Evolutionary conservation across 2,888 invertebrate species (phyloP).

Genomic region (Athalia circularis): DNA sequence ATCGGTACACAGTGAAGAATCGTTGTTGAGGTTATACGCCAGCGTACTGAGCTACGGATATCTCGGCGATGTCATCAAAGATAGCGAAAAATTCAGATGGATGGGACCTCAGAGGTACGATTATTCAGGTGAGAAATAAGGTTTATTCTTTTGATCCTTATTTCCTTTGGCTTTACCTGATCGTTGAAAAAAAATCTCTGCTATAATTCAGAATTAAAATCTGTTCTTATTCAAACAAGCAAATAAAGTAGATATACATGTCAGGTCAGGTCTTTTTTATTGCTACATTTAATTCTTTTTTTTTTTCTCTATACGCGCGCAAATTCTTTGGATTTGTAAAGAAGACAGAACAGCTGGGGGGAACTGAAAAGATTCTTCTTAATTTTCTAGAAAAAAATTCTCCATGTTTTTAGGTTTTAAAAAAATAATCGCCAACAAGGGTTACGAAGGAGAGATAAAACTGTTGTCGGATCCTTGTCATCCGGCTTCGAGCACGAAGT

Average conservation of each 20-base stretch:
- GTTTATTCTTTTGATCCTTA: neutral
- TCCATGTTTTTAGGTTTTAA: slow-evolving; percentile 76
- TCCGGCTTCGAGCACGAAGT: slow-evolving; percentile 73
- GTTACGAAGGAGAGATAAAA: slow-evolving; percentile 80
- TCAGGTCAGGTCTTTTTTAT: too few species aligned
- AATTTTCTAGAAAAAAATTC: neutral
- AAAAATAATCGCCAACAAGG: slow-evolving; percentile 79
- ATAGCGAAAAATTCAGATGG: slow-evolving; percentile 89
- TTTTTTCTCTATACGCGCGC: too few species aligned
- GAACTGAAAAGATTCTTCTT: neutral
- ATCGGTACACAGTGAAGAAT: slow-evolving; percentile 80
- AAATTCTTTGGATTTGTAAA: too few species aligned
- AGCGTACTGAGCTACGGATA: slow-evolving; percentile 90
- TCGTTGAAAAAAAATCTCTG: too few species aligned
- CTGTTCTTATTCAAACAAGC: too few species aligned
- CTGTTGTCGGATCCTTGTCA: slow-evolving; percentile 75
- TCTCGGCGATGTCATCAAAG: slow-evolving; percentile 87
- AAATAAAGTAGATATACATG: too few species aligned
- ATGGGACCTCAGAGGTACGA: slow-evolving; percentile 91
- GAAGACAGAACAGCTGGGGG: too few species aligned
- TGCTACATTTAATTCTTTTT: too few species aligned
- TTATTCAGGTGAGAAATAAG: slow-evolving; percentile 79
- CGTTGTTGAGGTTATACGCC: slow-evolving; percentile 82
- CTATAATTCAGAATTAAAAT: too few species aligned
- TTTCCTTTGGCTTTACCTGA: neutral